Evolutionary conservation across 2,888 invertebrate species (phyloP).

Genomic region (Ypsolopha sequella): DNA sequence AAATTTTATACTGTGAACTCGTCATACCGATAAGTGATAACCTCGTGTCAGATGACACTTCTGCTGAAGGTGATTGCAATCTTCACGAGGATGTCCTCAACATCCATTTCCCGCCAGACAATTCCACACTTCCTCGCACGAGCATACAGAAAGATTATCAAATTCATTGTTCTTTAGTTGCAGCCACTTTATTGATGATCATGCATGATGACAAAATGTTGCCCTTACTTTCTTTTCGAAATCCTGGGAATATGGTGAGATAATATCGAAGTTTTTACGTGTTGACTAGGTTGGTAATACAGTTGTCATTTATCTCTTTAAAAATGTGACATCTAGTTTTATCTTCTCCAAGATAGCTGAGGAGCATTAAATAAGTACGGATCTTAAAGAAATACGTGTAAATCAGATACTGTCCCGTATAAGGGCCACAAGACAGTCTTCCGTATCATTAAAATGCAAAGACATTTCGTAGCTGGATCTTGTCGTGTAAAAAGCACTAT

Average conservation of each 20-base stretch:
- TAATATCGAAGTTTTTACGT: too few relatives aligned
- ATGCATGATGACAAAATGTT: too few relatives aligned
- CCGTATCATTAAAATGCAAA: not conserved
- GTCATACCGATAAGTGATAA: too few relatives aligned
- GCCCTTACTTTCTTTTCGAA: too few relatives aligned
- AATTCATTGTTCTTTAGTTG: too few relatives aligned
- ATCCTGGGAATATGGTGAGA: too few relatives aligned
- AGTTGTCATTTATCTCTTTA: too few relatives aligned
- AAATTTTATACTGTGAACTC: conserved; percentile 22
- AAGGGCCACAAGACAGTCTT: not conserved
- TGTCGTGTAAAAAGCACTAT: not conserved
- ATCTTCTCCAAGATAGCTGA: not conserved
- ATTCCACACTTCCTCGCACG: too few relatives aligned
- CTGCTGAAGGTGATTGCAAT: not conserved
- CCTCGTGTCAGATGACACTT: not conserved
- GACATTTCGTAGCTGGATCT: not conserved
- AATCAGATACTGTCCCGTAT: not conserved
- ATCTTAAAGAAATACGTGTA: too few relatives aligned
- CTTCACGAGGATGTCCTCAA: not conserved
- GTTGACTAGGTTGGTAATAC: too few relatives aligned
- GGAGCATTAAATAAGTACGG: not conserved
- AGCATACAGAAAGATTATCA: too few relatives aligned
- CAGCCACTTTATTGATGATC: too few relatives aligned
- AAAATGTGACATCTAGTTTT: not conserved
- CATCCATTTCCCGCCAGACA: not conserved